Conservation (phyloP, 1,140 invertebrate genomes). For the Drosophila albomicans region DNA sequence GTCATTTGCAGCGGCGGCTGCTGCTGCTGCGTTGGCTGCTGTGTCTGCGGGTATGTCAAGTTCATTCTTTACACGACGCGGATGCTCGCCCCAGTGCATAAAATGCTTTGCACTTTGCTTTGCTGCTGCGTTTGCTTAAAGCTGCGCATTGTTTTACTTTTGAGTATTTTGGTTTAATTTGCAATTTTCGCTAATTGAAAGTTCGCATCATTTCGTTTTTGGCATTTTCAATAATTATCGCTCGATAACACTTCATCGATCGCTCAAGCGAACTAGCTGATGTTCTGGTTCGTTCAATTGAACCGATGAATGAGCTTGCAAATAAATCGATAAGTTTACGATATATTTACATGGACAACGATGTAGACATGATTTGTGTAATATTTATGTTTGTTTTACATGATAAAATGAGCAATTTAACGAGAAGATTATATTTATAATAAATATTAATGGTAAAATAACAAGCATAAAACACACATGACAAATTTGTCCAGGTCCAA, state of each 20-base stretch:
- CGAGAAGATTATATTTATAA: no score
- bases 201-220: neutral
- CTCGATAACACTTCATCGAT: neutral
- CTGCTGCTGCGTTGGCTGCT: constrained; percentile 20
- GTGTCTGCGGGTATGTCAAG: constrained; percentile 48
- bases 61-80: constrained; percentile 50
- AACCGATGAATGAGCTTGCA: no score
- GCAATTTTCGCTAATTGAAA: constrained; percentile 32
- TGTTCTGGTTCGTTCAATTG: neutral
- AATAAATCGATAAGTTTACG: no score
- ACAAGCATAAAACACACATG: no score
- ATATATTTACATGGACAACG: no score
- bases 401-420: no score
- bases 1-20: constrained; percentile 52
- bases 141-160: constrained; percentile 23
- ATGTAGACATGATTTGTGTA: no score
- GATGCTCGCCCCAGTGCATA: constrained; percentile 8
- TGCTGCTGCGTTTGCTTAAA: constrained; percentile 23
- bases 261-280: neutral
- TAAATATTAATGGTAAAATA: no score
- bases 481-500: no score
- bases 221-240: neutral
- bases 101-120: neutral
- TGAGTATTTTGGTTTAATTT: constrained; percentile 22
- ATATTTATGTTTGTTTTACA: no score